These are phyloP conservation scores for Aspiorhynchus laticeps DNA, from an alignment of 2,113 vertebrate species.

Conservation along the genomic window DNA sequence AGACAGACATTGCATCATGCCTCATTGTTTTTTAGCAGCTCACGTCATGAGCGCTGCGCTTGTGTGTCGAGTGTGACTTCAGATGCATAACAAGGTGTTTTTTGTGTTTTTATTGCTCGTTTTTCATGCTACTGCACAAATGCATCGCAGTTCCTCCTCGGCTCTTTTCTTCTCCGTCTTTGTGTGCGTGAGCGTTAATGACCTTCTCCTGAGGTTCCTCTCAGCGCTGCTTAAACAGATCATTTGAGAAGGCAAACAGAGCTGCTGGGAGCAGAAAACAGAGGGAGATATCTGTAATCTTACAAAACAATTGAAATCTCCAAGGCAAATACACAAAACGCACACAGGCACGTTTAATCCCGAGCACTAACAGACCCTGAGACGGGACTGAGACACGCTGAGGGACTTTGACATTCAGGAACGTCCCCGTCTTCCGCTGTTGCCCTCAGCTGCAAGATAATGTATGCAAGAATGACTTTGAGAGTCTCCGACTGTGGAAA, in stretches of 20 bases:
- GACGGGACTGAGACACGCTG: not conserved
- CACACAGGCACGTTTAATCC: not conserved
- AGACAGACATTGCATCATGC: not conserved
- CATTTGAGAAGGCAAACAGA: conserved; percentile 43
- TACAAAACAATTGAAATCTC: conserved; percentile 33
- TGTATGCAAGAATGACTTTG: not conserved
- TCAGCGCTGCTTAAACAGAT: conserved; percentile 41
- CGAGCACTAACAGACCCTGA: not conserved
- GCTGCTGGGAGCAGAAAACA: conserved; percentile 34
- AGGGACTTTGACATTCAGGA: not conserved
- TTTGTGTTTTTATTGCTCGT: not conserved
- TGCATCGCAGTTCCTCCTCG: not conserved
- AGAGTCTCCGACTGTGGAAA: not conserved
- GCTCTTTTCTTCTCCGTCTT: not conserved
- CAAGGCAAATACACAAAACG: conserved; percentile 13
- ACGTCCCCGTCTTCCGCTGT: not conserved
- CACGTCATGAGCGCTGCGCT: not conserved
- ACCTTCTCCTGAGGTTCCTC: conserved; percentile 31
- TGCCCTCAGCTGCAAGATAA: conserved; percentile 1
- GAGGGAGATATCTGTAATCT: conserved; percentile 23
- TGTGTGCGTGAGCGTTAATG: conserved; percentile 7
- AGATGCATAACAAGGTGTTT: not conserved
- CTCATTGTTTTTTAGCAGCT: not conserved
- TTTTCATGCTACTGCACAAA: not conserved
- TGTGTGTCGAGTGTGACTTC: not conserved